Evolutionary conservation across 2,113 vertebrate species (phyloP), one percentile per base, ranked within the genome.

Genomic region (Corythoichthys haematopterus): DNA sequence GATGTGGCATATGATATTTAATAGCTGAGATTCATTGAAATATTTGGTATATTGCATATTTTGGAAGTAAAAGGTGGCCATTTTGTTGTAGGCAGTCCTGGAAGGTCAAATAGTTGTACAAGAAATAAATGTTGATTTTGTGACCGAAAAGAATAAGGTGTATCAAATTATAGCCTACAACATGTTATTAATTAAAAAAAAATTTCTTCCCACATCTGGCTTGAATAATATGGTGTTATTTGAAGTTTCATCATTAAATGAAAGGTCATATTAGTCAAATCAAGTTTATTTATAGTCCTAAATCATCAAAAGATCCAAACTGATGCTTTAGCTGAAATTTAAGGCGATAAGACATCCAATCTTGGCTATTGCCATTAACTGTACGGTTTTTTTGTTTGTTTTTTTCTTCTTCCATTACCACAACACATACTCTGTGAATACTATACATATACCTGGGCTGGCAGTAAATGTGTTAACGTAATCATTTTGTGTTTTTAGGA

Each of bases 51-150:
- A 8, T 20, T 16, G 7, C n/a, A n/a, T 52, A 20, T 52, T 52
- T 52, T 52, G 6, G n/a, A n/a, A 52, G 50, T n/a, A 52, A 52
- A n/a, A 20, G 8, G n/a, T n/a, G 50, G 40, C 40, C 40, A 43
- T 43, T 43, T 43, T 43, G 38, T 40, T 40, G 38, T 51, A 51
- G 50, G n/a, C 75, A 40, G 70, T 78, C 76, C 72, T 82, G 79
- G 70, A 80, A 81, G 56, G 64, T 48, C 68, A 71, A 80, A 76
- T 71, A 65, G 83, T 84, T 78, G 57, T 79, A 79, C 72, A 83
- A 76, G 61, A 28, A 28, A 28, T 28, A 67, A 88, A 87, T 86
- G 47, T 48, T 48, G 14, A 48, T 48, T 14, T 48, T 48, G 47
- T 48, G 47, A 15, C 13, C 47, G 3, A 12, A 48, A 14, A 48